Evolutionary conservation across 2,888 invertebrate genomes (phyloP).

Genomic region (Resseliella maxima): DNA sequence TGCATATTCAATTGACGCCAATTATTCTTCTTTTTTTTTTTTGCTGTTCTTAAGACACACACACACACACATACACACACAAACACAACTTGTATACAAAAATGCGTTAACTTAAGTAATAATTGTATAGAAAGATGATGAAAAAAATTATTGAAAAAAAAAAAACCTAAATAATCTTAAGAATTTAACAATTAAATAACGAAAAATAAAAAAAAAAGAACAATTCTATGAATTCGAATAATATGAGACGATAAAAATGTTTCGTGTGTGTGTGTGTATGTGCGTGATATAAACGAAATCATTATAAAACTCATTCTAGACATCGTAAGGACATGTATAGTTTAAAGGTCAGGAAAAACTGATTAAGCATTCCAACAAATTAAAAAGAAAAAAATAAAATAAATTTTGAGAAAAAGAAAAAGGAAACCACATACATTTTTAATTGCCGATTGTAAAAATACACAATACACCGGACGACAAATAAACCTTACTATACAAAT

Average conservation of each 20-base stretch:
- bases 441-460: neutral
- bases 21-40: neutral
- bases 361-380: neutral
- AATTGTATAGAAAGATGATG: neutral
- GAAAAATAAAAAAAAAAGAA: neutral
- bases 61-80: constrained; percentile 8
- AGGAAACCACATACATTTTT: no score
- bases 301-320: constrained; percentile 37
- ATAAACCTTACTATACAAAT: neutral
- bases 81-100: constrained; percentile 36
- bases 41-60: constrained; percentile 14
- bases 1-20: no score
- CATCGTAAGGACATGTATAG: constrained; percentile 37
- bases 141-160: neutral
- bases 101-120: constrained; percentile 27
- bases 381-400: neutral
- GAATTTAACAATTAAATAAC: neutral
- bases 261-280: neutral
- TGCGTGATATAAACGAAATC: constrained; percentile 9
- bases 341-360: neutral
- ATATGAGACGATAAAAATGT: neutral
- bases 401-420: neutral
- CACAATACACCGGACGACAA: neutral
- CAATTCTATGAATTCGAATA: constrained; percentile 27
- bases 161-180: constrained; percentile 7